These are phyloP conservation scores for Rousettus leschenaultii DNA, from an alignment of 2,113 vertebrate genomes.

Conservation along the genomic window DNA sequence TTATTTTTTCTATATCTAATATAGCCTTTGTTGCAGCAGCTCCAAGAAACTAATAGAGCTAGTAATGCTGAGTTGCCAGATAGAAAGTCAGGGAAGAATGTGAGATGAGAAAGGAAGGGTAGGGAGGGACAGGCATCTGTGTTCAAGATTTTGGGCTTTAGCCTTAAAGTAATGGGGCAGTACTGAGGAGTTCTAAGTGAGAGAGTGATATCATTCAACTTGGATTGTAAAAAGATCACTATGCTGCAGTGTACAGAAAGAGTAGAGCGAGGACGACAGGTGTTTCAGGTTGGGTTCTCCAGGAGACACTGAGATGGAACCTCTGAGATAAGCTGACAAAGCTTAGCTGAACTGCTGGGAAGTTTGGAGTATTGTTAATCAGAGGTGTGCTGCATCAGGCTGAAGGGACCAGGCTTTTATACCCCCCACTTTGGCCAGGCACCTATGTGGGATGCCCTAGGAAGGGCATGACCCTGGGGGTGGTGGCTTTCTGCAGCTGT, in stretches of 20 bases:
- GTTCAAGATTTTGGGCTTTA: neutral
- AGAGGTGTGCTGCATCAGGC: neutral
- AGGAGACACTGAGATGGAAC: neutral
- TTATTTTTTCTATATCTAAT: neutral
- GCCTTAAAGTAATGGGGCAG: neutral
- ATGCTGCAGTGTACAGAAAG: neutral
- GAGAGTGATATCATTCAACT: neutral
- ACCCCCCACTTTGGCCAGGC: neutral
- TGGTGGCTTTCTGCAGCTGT: neutral
- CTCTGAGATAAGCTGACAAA: too few species aligned
- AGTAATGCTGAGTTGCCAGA: neutral
- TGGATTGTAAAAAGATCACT: fast-evolving
- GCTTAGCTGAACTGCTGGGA: neutral
- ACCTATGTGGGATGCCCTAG: neutral
- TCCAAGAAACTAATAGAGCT: neutral
- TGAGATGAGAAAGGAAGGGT: neutral
- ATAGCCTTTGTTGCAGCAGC: neutral
- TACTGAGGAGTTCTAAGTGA: neutral
- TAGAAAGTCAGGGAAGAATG: neutral
- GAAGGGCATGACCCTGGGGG: neutral
- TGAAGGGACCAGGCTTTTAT: neutral
- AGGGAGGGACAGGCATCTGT: neutral
- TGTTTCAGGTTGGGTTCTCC: neutral
- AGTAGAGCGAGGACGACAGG: neutral
- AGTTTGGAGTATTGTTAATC: neutral